Evolutionary conservation across 2,113 vertebrate genomes (phyloP), one percentile per base, ranked within the genome.

Genomic region (Madoqua kirkii): DNA sequence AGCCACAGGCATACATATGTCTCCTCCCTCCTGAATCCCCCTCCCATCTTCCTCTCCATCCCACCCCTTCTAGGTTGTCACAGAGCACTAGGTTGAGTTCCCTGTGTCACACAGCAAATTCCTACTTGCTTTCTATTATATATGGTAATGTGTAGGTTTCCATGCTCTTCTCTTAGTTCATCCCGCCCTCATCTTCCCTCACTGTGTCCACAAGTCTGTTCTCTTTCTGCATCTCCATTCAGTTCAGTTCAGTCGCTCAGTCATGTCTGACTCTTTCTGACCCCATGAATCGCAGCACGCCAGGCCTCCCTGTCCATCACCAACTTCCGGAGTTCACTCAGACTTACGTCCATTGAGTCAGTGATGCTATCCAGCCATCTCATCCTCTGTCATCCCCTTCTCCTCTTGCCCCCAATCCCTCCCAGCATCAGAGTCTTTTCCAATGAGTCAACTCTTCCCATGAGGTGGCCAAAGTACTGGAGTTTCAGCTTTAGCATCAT

Each of bases 261-360:
- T 62, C 1, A 0, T 31, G 29, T 62, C 60, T 1, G 6, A 31
- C 6, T 62, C 60, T 62, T 62, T 62, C 29, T 2, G 0, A 62
- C 29, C 29, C 60, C 60, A 62, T 31, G 13, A 62, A 31, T 14
- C 0, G 60, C 29, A 13, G 29, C 14, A 31, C 0, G 13, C 1
- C 60, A 62, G 29, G 60, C 60, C 29, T 62, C 60, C 29, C 60
- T 31, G 60, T 62, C 29, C 1, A 62, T 62, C 60, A 31, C 60
- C 60, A 62, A 15, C 29, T 62, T 29, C 29, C 1, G 3, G 29
- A 62, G 5, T 31, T 62, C 6, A 62, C 13, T 62, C 60, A 62
- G 1, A 62, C 13, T 62, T 13, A 31, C 3, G 29, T 62, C 29
- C 29, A 31, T 15, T 1, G 13, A 62, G 29, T 62, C 29, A 0